Conservation (phyloP, 1,140 invertebrate genomes). For the Apis dorsata region DNA sequence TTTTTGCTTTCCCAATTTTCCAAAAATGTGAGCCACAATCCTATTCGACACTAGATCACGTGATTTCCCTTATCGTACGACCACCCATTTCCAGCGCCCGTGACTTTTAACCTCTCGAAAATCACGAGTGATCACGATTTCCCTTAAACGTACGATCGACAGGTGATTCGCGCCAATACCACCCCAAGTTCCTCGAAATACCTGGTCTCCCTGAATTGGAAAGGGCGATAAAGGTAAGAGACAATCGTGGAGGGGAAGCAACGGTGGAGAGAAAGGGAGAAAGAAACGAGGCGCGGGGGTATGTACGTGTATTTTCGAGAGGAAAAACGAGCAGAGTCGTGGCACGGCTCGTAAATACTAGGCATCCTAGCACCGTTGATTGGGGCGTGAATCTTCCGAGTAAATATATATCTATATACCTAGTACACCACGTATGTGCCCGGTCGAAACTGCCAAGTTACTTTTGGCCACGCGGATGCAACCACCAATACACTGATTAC, state of each 20-base stretch:
- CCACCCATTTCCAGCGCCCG: neutral
- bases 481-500: conserved; percentile 55
- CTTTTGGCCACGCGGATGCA: conserved; percentile 19
- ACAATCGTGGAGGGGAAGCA: conserved; percentile 8
- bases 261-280: neutral
- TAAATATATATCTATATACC: conserved; percentile 33
- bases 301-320: conserved; percentile 30
- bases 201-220: conserved; percentile 49
- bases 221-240: conserved; percentile 7
- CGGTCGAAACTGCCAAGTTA: conserved; percentile 39
- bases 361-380: conserved; percentile 61
- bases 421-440: neutral
- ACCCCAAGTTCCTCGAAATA: conserved; percentile 51
- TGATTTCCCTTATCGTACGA: neutral
- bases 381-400: conserved; percentile 64
- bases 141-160: conserved; percentile 61
- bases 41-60: no score
- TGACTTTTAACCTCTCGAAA: conserved; percentile 38
- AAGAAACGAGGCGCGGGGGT: conserved; percentile 6
- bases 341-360: conserved; percentile 65
- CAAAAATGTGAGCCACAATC: no score
- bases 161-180: conserved; percentile 57
- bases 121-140: conserved; percentile 50
- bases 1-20: no score
- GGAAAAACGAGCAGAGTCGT: conserved; percentile 62